These are phyloP conservation scores for Podarcis muralis DNA, from an alignment of 2,113 vertebrate species.

Conservation along the genomic window DNA sequence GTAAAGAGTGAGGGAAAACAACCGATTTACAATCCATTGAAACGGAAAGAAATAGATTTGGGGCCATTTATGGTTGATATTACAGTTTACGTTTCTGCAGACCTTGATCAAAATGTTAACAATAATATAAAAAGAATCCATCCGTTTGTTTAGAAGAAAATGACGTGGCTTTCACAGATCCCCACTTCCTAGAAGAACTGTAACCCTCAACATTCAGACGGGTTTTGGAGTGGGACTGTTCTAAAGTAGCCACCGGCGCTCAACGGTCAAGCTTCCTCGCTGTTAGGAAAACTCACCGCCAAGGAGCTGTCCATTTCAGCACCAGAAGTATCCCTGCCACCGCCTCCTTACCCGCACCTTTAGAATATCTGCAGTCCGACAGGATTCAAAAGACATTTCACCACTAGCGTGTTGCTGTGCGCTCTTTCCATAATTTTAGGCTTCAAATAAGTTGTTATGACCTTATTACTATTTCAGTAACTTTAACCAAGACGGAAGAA, in stretches of 20 bases:
- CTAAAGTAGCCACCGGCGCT: no score
- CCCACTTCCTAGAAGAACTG: neutral
- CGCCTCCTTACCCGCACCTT: neutral
- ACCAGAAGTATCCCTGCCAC: neutral
- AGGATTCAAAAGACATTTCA: neutral
- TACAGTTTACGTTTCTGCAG: neutral
- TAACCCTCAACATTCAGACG: neutral
- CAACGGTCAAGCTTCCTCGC: neutral
- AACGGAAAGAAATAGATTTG: no score
- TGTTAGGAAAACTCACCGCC: neutral
- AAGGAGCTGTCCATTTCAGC: constrained; percentile 27
- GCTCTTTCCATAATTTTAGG: neutral
- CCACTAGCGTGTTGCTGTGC: neutral
- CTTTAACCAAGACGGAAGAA: neutral
- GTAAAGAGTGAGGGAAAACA: no score
- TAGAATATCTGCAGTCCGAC: neutral
- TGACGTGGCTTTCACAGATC: neutral
- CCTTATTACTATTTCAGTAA: neutral
- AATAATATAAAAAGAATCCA: neutral
- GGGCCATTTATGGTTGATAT: no score
- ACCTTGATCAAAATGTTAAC: neutral
- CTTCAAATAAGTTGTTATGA: neutral
- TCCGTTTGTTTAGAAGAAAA: neutral
- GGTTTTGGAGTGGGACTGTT: neutral
- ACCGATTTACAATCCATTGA: no score